phyloP scores from a whole-genome alignment of 1,140 invertebrate species.

The Ridgeia piscesae region DNA sequence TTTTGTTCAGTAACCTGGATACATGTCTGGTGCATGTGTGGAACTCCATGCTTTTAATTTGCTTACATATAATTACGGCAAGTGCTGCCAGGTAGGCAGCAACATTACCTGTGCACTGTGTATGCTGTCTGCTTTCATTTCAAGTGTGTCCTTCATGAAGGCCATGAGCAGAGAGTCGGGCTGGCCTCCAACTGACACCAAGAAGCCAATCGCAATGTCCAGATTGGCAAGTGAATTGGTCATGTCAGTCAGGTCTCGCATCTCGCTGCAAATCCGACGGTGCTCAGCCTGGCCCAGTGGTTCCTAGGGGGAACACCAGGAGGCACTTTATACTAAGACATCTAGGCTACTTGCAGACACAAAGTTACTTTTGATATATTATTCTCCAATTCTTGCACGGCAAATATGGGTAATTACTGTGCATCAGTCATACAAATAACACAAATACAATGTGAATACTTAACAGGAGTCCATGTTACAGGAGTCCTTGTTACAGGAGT shows the following conservation, averaged over 20 bases:
- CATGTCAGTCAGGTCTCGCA: conserved; percentile 38
- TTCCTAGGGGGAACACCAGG: conserved; percentile 30
- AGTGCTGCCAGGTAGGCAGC: not conserved
- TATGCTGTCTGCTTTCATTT: conserved; percentile 36
- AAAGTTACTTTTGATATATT: not conserved
- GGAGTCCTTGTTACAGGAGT: not conserved
- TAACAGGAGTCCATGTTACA: not conserved
- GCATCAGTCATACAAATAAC: not conserved
- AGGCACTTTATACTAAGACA: not conserved
- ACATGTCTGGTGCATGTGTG: too few relatives aligned
- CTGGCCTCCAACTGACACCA: conserved; percentile 37
- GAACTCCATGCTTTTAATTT: too few relatives aligned
- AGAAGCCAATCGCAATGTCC: conserved; percentile 42
- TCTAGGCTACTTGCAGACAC: not conserved
- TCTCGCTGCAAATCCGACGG: conserved; percentile 37
- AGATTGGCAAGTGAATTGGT: conserved; percentile 39
- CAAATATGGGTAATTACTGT: not conserved
- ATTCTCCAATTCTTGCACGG: not conserved
- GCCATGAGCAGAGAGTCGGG: conserved; percentile 27
- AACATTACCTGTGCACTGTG: conserved; percentile 19
- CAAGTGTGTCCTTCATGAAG: conserved; percentile 42
- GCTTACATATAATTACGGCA: not conserved
- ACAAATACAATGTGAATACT: conserved; percentile 5
- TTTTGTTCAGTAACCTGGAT: too few relatives aligned
- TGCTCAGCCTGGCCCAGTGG: conserved; percentile 32